Conservation (phyloP, 2,888 invertebrate genomes). For the Protodeltote pygarga region DNA sequence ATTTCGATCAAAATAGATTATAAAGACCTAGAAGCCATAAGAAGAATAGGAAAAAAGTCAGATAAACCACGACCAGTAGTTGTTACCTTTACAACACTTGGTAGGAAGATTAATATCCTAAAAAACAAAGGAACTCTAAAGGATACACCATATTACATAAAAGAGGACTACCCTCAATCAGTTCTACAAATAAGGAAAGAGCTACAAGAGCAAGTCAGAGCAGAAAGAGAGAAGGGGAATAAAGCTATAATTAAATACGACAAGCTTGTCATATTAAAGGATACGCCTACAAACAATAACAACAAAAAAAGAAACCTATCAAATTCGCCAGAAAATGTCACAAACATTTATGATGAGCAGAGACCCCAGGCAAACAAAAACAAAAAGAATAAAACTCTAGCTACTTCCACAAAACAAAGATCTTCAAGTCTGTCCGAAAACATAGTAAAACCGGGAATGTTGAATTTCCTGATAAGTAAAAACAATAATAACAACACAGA, state of each 20-base stretch:
- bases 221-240: conserved; percentile 1
- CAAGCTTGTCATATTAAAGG: not conserved
- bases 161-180: not conserved
- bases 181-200: not conserved
- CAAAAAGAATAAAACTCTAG: not conserved
- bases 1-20: not conserved
- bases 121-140: not conserved
- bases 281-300: too few relatives aligned
- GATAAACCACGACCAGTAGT: not conserved
- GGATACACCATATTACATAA: conserved; percentile 1
- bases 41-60: not conserved
- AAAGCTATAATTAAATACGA: not conserved
- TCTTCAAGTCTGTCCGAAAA: not conserved
- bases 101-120: not conserved
- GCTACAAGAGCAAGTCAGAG: not conserved
- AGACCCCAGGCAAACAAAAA: too few relatives aligned
- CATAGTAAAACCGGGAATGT: not conserved
- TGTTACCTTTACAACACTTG: not conserved
- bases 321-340: too few relatives aligned
- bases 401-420: not conserved
- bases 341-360: too few relatives aligned
- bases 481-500: not conserved
- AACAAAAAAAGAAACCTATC: too few relatives aligned
- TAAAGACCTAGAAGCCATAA: not conserved
- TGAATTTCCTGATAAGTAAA: not conserved